Conservation (phyloP, 2,888 invertebrate genomes). For the Macaria notata region DNA sequence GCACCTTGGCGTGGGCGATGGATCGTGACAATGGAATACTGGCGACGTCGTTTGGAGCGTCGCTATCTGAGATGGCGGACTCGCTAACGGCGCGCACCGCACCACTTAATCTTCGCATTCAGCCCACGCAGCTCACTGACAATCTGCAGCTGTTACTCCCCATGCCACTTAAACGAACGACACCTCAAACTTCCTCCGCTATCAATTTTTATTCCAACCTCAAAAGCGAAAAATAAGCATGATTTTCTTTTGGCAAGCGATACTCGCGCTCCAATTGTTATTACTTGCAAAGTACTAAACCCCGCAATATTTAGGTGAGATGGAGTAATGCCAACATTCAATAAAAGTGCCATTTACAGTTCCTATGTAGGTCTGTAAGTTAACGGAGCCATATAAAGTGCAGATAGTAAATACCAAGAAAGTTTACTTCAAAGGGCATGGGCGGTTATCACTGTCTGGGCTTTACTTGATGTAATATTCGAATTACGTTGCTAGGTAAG, state of each 20-base stretch:
- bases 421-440: conserved; percentile 39
- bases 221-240: conserved; percentile 34
- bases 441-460: conserved; percentile 27
- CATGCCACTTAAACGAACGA: conserved; percentile 43
- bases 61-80: conserved; percentile 45
- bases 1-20: conserved; percentile 22
- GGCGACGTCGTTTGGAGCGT: conserved; percentile 37
- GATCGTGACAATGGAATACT: conserved; percentile 37
- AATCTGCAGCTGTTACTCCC: conserved; percentile 40
- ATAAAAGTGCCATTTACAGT: conserved; percentile 47
- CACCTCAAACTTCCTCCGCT: conserved; percentile 32
- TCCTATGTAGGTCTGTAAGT: conserved; percentile 39
- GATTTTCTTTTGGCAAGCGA: conserved; percentile 47
- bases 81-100: conserved; percentile 45
- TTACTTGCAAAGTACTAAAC: conserved; percentile 50
- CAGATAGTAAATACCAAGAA: conserved; percentile 40
- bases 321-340: conserved; percentile 64
- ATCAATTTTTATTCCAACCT: conserved; percentile 39
- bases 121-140: conserved; percentile 46
- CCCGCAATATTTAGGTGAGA: conserved; percentile 54
- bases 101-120: conserved; percentile 47
- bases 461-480: conserved; percentile 18
- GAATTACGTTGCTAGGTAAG: conserved; percentile 10
- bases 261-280: conserved; percentile 47
- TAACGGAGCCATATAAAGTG: conserved; percentile 38